Conservation (phyloP, 2,113 vertebrate species). For the Rhinolophus ferrumequinum region DNA sequence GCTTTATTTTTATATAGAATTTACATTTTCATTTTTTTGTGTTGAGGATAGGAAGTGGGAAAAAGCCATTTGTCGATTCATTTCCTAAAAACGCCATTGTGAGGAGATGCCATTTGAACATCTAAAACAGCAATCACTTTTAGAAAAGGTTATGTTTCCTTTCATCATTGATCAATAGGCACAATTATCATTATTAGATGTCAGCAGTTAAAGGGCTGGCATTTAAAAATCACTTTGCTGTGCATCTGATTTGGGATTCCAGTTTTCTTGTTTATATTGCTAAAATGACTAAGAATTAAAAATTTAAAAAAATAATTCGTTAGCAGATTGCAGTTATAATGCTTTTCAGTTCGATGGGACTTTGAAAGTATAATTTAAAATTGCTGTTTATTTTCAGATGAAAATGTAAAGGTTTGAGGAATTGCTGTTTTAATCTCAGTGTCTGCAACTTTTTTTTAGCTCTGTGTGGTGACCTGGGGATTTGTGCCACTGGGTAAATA, state of each 20-base stretch:
- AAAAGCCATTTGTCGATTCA: constrained; percentile 45
- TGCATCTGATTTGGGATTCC: constrained; percentile 38
- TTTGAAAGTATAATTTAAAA: constrained; percentile 40
- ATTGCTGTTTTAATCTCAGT: constrained; percentile 27
- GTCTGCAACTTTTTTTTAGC: constrained; percentile 27
- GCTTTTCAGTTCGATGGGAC: constrained; percentile 33
- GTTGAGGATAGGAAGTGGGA: constrained; percentile 33
- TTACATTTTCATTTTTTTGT: constrained; percentile 66
- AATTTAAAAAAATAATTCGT: background rate
- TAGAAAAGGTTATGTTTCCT: constrained; percentile 19
- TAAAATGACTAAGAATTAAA: constrained; percentile 47
- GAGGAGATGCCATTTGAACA: constrained; percentile 50
- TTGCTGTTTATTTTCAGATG: constrained; percentile 51
- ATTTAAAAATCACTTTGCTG: constrained; percentile 54
- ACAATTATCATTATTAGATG: constrained; percentile 58
- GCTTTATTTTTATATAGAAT: constrained; percentile 64
- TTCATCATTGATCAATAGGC: constrained; percentile 38
- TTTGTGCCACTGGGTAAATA: constrained; percentile 47
- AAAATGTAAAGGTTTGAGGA: constrained; percentile 48
- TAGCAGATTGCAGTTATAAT: constrained; percentile 39
- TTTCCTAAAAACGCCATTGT: constrained; percentile 30
- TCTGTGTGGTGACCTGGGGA: constrained; percentile 44
- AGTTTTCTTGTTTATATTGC: constrained; percentile 32
- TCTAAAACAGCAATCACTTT: constrained; percentile 54
- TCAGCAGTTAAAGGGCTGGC: background rate